Percentiles rank a stretch among this genome's conserved stretches.
phyloP scores from a whole-genome alignment of 2,888 invertebrate genomes.

The Neuroscelio doddi region DNA sequence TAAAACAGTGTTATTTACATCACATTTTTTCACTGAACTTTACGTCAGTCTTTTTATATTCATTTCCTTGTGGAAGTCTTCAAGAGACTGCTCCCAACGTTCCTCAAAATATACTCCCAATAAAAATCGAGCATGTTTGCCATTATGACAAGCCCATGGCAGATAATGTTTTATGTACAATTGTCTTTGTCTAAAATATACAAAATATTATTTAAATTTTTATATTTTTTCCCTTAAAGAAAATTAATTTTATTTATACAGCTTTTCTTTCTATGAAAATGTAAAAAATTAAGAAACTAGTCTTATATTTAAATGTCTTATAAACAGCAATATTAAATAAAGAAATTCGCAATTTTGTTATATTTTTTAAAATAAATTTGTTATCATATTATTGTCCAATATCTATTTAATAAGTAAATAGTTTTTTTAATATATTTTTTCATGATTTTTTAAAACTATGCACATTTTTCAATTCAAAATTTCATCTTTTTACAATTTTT shows the following conservation, averaged over 20 bases:
- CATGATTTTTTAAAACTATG: no score
- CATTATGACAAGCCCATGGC: constrained; percentile 90
- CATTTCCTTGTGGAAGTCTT: constrained; percentile 86
- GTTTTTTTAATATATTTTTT: no score
- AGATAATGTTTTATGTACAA: constrained; percentile 84
- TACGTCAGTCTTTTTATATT: constrained; percentile 78
- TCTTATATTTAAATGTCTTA: no score
- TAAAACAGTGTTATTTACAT: neutral
- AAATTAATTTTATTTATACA: neutral
- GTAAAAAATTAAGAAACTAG: no score
- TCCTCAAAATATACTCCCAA: constrained; percentile 94
- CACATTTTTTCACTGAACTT: constrained; percentile 2
- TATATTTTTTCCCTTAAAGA: constrained; percentile 1
- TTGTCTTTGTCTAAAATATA: constrained; percentile 79
- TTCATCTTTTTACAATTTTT: no score
- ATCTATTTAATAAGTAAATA: no score
- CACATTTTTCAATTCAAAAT: no score
- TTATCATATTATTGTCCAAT: no score
- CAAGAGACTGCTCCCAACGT: constrained; percentile 91
- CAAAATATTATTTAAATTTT: neutral
- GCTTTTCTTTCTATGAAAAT: no score
- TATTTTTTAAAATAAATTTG: no score
- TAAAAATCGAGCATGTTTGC: constrained; percentile 83
- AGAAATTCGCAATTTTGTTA: no score
- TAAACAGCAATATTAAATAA: no score